A percentile compares a stretch with the other conserved stretches of the same genome.
Conservation (phyloP, 2,113 vertebrate genomes). For the Mustelus asterias region DNA sequence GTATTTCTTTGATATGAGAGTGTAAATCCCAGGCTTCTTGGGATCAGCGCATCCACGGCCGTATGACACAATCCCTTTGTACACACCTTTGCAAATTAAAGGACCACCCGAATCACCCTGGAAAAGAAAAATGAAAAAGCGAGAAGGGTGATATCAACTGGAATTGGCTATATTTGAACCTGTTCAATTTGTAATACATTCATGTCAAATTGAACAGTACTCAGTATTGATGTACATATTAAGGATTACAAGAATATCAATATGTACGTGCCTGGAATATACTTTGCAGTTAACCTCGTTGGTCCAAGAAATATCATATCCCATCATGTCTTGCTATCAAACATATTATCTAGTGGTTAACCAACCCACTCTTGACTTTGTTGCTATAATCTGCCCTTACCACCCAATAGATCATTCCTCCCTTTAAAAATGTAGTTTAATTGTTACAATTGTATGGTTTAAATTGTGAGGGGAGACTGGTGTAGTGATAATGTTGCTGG, state of each 20-base stretch:
- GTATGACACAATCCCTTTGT: conserved; percentile 54
- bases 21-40: conserved; percentile 52
- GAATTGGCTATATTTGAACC: not conserved
- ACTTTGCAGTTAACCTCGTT: not conserved
- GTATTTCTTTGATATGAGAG: conserved; percentile 47
- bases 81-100: conserved; percentile 46
- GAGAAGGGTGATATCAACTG: not conserved
- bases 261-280: not conserved
- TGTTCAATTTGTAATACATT: not conserved
- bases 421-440: not conserved
- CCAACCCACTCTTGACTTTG: not conserved
- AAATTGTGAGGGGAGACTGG: no score
- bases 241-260: not conserved
- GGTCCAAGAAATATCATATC: not conserved
- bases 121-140: not conserved
- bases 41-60: conserved; percentile 43
- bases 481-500: no score
- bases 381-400: not conserved
- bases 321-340: not conserved
- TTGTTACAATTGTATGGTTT: no score
- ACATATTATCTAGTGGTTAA: not conserved
- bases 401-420: not conserved
- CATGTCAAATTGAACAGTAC: not conserved
- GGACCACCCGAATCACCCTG: conserved; percentile 63
- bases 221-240: not conserved